Evolutionary conservation across 2,797 vertebrate genomes (phyloP), one percentile per base, ranked within the genome.

Genomic region (Bryconaethiops microstoma): DNA sequence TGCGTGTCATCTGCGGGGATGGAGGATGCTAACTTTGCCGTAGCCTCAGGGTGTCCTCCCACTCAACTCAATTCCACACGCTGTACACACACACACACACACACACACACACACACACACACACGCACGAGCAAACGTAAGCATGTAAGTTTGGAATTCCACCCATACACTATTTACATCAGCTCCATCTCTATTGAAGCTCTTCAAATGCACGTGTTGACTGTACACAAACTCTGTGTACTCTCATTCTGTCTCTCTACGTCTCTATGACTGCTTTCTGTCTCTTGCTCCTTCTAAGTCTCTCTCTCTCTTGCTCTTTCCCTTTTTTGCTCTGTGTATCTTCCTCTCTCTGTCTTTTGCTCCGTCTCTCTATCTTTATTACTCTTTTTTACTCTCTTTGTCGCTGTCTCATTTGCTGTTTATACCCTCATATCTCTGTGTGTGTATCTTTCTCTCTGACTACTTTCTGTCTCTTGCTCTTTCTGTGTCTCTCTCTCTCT

Each of bases 91-190:
- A 74, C 48, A 79, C 29, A 40, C 68, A 71, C 62, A 75, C 69
- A 64, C 23, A 55, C 52, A 62, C 39, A 54, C 48, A 59, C 64
- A 75, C 69, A 76, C 40, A 77, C 29, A 74, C 48, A 79, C 29
- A 42, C 68, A 71, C 63, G 71, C 69, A 65, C 23, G 50, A 52
- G 50, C 35, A 35, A 35, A 74, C 48, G 42, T 71, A 23, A 71
- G 50, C 4, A 2, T 57, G 60, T 23, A 65, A 73, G 50, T 59
- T 48, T 16, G 81, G 76, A 74, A 82, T 78, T 78, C 76, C 70
- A 82, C 62, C 70, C 75, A 74, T 74, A 74, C 40, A 82, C 62
- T 82, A 68, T 78, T 78, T 74, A 74, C 59, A 76, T 77, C 68
- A 52, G 55, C 65, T 70, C 16, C 50, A 19, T 50, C 60, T 62